Conservation (phyloP, 1,140 invertebrate genomes). For the Zaprionus inermis region DNA sequence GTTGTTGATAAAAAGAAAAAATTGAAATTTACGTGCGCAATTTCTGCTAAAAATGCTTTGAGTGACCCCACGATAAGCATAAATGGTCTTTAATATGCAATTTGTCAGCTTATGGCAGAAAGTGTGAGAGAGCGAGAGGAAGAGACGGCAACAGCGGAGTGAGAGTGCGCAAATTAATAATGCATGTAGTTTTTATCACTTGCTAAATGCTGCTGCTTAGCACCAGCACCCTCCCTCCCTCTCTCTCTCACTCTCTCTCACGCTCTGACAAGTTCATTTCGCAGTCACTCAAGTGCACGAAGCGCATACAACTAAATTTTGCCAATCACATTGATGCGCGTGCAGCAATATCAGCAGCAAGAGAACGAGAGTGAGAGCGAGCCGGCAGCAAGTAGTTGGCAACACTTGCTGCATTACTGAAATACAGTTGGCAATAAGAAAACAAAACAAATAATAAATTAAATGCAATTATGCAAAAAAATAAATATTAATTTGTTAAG, state of each 20-base stretch:
- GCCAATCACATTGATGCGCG: not conserved
- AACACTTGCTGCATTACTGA: not conserved
- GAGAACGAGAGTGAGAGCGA: too few species aligned
- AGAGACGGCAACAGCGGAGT: too few species aligned
- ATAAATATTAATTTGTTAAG: not conserved
- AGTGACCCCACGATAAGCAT: not conserved
- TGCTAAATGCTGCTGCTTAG: not conserved
- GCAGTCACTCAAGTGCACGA: not conserved
- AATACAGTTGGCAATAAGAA: not conserved
- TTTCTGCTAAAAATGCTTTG: not conserved
- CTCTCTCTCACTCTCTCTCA: not conserved
- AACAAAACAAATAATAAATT: not conserved
- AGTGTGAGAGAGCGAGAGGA: not conserved
- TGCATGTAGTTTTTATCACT: conserved; percentile 2
- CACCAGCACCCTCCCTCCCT: not conserved
- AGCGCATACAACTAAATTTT: not conserved
- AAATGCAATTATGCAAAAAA: not conserved
- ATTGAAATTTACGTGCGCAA: conserved; percentile 4
- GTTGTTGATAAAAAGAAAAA: not conserved
- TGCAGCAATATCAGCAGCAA: not conserved
- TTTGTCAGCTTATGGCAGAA: not conserved
- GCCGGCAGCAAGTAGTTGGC: not conserved
- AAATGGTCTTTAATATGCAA: not conserved
- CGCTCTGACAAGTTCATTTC: not conserved
- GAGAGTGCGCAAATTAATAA: not conserved